These are phyloP conservation scores for Pyrocoelia pectoralis DNA, from an alignment of 2,888 invertebrate genomes.

Conservation along the genomic window DNA sequence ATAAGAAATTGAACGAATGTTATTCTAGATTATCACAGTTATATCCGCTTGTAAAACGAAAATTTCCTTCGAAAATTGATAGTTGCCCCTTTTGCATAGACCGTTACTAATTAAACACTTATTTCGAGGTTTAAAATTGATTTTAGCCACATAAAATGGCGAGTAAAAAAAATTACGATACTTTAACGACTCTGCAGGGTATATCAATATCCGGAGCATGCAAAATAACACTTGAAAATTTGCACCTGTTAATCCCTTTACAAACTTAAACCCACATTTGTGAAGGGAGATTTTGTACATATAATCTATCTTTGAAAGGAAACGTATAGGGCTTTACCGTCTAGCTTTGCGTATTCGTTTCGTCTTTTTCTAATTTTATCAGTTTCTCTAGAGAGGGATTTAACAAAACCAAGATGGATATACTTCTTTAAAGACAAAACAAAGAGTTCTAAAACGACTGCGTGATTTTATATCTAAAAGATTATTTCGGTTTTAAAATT, in stretches of 20 bases:
- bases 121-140: not conserved
- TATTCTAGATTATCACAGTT: slow-evolving; percentile 8
- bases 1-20: slow-evolving; percentile 6
- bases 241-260: slow-evolving; percentile 1
- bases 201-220: not conserved
- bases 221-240: not conserved
- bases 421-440: not conserved
- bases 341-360: not conserved
- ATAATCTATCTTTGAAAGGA: not conserved
- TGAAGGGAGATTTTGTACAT: not conserved
- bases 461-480: too few relatives aligned
- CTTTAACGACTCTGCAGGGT: not conserved
- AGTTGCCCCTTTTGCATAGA: slow-evolving; percentile 2
- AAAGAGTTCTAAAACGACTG: not conserved
- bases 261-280: not conserved
- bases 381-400: not conserved
- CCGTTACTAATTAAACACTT: not conserved
- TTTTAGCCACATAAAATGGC: not conserved
- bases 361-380: not conserved
- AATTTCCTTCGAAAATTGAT: slow-evolving; percentile 4
- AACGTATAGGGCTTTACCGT: not conserved
- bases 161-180: slow-evolving; percentile 1
- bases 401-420: not conserved
- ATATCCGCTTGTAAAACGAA: slow-evolving; percentile 5
- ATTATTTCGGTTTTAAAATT: too few relatives aligned